Evolutionary conservation across 2,113 vertebrate species (phyloP).

Genomic region (Thinocorus orbignyianus): DNA sequence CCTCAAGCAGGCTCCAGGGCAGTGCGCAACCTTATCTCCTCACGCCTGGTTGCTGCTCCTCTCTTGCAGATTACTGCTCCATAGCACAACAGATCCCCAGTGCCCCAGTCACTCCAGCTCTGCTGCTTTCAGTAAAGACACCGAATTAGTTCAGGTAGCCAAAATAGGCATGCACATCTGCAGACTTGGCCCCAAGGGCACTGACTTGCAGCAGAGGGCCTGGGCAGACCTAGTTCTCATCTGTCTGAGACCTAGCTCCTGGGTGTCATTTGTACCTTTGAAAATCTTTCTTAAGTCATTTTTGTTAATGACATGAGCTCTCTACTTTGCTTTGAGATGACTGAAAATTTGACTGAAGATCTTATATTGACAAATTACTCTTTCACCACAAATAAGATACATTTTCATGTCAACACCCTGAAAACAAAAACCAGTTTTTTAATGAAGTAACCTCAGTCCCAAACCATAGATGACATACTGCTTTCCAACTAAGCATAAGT

Average conservation of each 20-base stretch:
- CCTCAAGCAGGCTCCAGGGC: neutral
- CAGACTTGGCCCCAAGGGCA: neutral
- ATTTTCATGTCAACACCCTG: neutral
- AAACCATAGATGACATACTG: neutral
- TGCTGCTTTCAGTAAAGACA: neutral
- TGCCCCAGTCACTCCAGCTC: neutral
- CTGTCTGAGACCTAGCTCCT: neutral
- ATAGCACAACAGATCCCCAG: neutral
- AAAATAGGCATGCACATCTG: neutral
- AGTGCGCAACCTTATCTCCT: fast-evolving
- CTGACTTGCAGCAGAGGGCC: fast-evolving
- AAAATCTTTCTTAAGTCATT: neutral
- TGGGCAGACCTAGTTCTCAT: neutral
- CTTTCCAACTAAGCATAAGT: neutral
- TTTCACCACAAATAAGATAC: neutral
- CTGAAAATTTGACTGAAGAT: neutral
- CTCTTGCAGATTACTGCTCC: neutral
- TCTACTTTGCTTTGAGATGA: fast-evolving
- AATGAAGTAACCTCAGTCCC: neutral
- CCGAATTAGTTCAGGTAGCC: neutral
- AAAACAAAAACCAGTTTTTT: neutral
- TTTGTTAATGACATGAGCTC: neutral
- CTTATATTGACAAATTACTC: neutral
- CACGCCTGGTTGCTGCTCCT: neutral
- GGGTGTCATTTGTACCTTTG: neutral